Base-by-base conservation (phyloP, 1,140 invertebrate genomes). In the Neotoxoptera formosana region DNA sequence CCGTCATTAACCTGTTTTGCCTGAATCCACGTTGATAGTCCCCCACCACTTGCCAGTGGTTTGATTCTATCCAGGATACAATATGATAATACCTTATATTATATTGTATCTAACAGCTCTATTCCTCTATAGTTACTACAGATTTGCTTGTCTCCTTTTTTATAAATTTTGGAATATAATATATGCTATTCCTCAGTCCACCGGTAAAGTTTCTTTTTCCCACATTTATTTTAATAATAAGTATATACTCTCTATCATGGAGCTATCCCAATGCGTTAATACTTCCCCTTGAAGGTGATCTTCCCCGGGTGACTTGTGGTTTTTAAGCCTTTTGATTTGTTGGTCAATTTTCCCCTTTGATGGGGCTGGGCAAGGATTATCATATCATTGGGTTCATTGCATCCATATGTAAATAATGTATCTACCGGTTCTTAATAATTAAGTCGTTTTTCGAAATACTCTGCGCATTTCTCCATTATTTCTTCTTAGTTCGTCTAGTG, bases 111-210 rank as follows among this genome's bases (percentile, higher is more conserved):
- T 86, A 87, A 47, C 45, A 87, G 20, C 86, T 11, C 45, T 87
- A 87, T 87, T 87, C 86, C 86, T 87, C 23, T 87, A 87, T 87
- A 87, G 86, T 87, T 87, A 48, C 25, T 87, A 87, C 30, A 87
- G 45, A 87, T 14, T 87, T 87, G 86, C 47, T 48, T 48, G 86
- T 48, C 86, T 25, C 45, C 47, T 48, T 48, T 45, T 87, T 87
- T 87, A 9, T 87, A 8, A 0, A 87, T n/a, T 87, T 30, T 7
- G 45, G 23, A 45, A 47, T 87, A n/a, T n/a, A n/a, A 87, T 21
- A 6, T 41, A 87, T 87, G 14, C 23, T 86, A 7, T 23, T 36
- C 84, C 45, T 23, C 21, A 34, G 23, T 48, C 47, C 14, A 9
- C 14, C 8, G 47, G 47, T 48, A 48, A 48, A 48, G 14, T 48